phyloP scores from a whole-genome alignment of 2,113 vertebrate species.

The Aepyceros melampus region DNA sequence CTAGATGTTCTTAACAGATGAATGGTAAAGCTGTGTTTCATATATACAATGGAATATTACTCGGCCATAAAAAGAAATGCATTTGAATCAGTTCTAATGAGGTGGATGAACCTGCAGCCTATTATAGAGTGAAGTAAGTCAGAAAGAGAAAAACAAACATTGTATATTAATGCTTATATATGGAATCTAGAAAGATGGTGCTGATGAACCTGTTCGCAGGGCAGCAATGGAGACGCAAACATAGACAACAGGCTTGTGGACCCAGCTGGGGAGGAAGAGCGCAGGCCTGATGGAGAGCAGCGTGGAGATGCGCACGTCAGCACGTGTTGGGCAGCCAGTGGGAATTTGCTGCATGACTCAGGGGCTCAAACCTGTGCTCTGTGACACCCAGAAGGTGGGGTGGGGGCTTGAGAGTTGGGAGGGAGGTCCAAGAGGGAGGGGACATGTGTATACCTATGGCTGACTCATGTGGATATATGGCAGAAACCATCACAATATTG shows the following conservation, averaged over 20 bases:
- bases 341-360: neutral
- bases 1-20: neutral
- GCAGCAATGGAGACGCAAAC: neutral
- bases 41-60: neutral
- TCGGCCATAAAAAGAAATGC: neutral
- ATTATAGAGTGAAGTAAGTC: neutral
- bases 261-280: neutral
- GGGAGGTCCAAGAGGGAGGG: neutral
- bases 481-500: neutral
- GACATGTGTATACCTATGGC: too few relatives aligned
- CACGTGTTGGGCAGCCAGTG: rapidly evolving
- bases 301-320: rapidly evolving
- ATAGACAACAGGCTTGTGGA: neutral
- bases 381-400: neutral
- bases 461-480: neutral
- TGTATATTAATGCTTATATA: neutral
- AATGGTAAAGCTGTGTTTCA: neutral
- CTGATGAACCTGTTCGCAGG: neutral
- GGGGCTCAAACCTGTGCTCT: too few relatives aligned
- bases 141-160: neutral
- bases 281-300: rapidly evolving
- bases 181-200: neutral
- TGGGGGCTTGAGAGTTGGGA: neutral
- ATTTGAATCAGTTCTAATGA: neutral
- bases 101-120: neutral